Evolutionary conservation across 2,797 vertebrate species (phyloP), one percentile per base, ranked within the genome.

Genomic region (Gadopsis marmoratus): DNA sequence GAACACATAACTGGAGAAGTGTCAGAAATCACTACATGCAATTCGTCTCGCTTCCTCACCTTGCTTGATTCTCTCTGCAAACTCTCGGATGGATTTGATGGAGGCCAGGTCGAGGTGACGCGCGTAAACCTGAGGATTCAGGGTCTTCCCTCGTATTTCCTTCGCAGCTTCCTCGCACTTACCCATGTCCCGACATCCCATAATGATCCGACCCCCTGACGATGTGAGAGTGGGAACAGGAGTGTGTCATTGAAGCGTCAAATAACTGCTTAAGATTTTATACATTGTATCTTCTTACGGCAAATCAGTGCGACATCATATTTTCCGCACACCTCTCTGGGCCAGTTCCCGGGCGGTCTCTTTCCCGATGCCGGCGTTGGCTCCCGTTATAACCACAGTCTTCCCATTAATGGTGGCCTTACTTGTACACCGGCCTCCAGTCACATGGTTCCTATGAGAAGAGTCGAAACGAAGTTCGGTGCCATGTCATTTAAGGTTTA

Each of bases 321-420:
- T 71, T 53, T 71, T 47, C 41, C 77, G 17, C 84, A 67, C 85
- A 97, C 96, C 96, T 96, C 97, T 96, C 60, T 33, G 91, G 60
- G 97, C 97, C 81, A 97, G 94, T 41, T 97, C 96, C 61, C 81
- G 53, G 17, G 96, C 97, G 0, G 96, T 97, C 82, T 94, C 95
- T 75, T 97, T 97, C 37, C 97, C 97, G 0, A 97, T 96, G 50
- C 97, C 97, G 0, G 95, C 95, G 86, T 97, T 97, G 53, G 96
- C 97, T 4, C 97, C 97, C 0, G 97, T 97, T 74, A 97, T 93
- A 0, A 97, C 92, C 59, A 97, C 96, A 0, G 97, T 97, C 91
- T 97, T 97, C 48, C 95, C 96, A 2, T 82, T 82, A 39, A 97
- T 94, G 60, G 79, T 94, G 43, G 94, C 95, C 83, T 96, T 96